These are phyloP conservation scores for Gymnothorax javanicus DNA, from an alignment of 2,797 vertebrate genomes.

Conservation along the genomic window DNA sequence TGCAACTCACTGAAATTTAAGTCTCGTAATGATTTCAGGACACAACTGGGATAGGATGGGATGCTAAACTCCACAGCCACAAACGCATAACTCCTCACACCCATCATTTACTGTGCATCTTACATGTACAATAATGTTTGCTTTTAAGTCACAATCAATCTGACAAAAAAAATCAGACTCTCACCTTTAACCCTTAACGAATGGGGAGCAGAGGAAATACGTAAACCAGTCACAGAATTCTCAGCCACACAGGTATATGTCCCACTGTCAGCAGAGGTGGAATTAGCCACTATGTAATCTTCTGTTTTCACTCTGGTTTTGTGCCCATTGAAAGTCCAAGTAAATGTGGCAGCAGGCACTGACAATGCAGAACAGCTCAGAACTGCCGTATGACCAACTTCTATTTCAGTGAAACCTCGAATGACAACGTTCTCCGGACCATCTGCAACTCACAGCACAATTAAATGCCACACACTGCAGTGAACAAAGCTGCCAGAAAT, in stretches of 20 bases:
- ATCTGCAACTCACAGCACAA: constrained; percentile 44
- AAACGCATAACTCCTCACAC: not conserved
- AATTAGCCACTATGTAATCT: constrained; percentile 35
- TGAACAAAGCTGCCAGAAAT: not conserved
- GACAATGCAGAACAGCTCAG: constrained; percentile 54
- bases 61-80: not conserved
- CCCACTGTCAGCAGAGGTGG: constrained; percentile 3
- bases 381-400: constrained; percentile 47
- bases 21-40: not conserved
- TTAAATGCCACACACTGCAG: not conserved
- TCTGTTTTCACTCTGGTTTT: not conserved
- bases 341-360: constrained; percentile 44
- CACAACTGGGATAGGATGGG: not conserved
- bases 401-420: constrained; percentile 12
- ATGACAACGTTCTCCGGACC: constrained; percentile 54
- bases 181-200: not conserved
- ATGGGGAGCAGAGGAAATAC: not conserved
- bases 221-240: constrained; percentile 7
- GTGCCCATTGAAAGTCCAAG: constrained; percentile 52
- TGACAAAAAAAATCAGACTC: not conserved
- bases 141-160: not conserved
- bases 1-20: not conserved
- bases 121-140: not conserved
- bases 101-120: not conserved
- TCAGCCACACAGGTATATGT: constrained; percentile 14